Conservation (phyloP, 1,140 invertebrate species). For the Elysia chlorotica region DNA sequence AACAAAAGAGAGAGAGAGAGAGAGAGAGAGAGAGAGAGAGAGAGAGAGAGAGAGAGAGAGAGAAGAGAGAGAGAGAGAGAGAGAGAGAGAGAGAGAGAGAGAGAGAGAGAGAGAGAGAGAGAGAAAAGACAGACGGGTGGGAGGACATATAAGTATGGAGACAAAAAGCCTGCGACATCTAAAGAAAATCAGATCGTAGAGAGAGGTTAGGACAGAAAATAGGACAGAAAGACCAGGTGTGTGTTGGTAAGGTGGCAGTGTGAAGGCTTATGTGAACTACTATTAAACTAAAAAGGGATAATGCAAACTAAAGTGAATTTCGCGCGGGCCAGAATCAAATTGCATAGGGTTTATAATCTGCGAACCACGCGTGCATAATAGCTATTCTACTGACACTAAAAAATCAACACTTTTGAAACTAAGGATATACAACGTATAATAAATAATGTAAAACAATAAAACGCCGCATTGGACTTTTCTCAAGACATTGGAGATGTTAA, state of each 20-base stretch:
- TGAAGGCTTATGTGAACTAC: not conserved
- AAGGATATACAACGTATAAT: not conserved
- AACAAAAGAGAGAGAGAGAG: no score
- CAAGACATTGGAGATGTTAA: not conserved
- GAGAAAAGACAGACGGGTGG: not conserved
- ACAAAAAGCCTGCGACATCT: not conserved
- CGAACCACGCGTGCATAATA: no score
- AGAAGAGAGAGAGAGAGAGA: not conserved
- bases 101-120: constrained; percentile 4
- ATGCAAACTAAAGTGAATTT: not conserved
- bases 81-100: not conserved
- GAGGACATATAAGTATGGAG: not conserved
- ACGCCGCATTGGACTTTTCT: no score
- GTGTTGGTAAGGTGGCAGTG: not conserved
- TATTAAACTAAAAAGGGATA: not conserved
- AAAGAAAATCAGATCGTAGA: not conserved
- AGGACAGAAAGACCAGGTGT: not conserved
- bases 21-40: no score
- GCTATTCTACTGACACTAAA: no score
- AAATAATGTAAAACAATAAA: not conserved
- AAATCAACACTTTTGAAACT: not conserved
- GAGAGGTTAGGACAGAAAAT: not conserved
- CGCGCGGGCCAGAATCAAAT: not conserved
- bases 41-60: no score
- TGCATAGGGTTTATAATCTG: no score